Base-by-base conservation (phyloP, 2,888 invertebrate genomes). In the Cecidostiba fungosa region DNA sequence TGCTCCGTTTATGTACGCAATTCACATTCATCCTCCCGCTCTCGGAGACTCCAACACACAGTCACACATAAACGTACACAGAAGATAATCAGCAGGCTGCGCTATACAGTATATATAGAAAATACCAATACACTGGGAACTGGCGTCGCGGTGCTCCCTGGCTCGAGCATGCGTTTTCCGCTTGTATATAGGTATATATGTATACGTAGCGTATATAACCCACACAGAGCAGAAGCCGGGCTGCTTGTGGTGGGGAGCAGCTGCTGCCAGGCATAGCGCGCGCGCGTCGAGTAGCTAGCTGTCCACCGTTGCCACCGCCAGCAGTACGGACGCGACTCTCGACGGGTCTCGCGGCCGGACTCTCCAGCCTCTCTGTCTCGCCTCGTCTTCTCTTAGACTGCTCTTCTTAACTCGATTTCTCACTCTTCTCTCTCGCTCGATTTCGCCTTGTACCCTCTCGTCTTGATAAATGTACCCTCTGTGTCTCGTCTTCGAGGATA, bases 241-340 rank as follows among this genome's bases (percentile, higher is more conserved):
- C 16, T 5, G 59, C 3, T 3, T 14, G 66, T 66, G 29, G 66
- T 66, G 66, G 66, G 23, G 66, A 66, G 66, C 54, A 59, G 54
- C 54, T 59, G 54, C 54, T 59, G 54, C 54, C 54, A 59, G 54
- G 73, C 43, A 12, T 12, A 39, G 23, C 54, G 54, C 36, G 47
- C 50, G 74, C 29, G 72, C 47, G 54, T 47, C 54, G 50, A 50
- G 19, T 43, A 47, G 62, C 79, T 80, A 29, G 80, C 62, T 32
- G 77, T 59, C 54, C 72, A 29, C 43, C 59, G 59, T 62, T 39
- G 77, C 32, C 59, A n/a, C 81, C 47, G 74, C n/a, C 85, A 29
- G 29, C 85, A 87, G 87, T 87, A 85, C 87, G 87, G 85, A 87
- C 87, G 87, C 87, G 87, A 66, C 87, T 82, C 85, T 85, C 79